Evolutionary conservation across 2,113 vertebrate genomes (phyloP).

Genomic region (Bettongia penicillata): DNA sequence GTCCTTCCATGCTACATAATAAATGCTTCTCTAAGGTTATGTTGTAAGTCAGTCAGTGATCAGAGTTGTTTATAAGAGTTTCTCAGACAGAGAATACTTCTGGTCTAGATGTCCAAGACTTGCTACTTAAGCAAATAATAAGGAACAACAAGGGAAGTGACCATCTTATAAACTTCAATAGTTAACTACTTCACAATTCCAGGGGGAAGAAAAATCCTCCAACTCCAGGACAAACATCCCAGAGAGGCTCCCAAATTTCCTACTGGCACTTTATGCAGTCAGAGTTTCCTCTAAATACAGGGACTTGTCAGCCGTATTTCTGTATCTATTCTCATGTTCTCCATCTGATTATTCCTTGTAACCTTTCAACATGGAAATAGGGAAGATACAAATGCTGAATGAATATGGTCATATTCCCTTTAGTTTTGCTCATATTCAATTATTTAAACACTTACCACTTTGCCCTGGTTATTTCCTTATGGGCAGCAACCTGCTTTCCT

Average conservation of each 20-base stretch:
- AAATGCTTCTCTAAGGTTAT: slow-evolving; percentile 37
- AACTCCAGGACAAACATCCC: slow-evolving; percentile 76
- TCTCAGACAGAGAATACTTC: slow-evolving; percentile 43
- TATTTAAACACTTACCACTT: slow-evolving; percentile 35
- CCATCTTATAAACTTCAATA: not conserved
- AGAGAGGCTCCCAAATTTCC: slow-evolving; percentile 60
- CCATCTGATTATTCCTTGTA: not conserved
- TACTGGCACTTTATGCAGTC: slow-evolving; percentile 16
- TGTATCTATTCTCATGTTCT: not conserved
- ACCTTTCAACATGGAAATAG: not conserved
- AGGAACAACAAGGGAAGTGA: slow-evolving; percentile 40
- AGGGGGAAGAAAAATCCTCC: slow-evolving; percentile 37
- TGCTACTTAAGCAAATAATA: not conserved
- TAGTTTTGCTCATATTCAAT: not conserved
- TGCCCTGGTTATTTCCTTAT: slow-evolving; percentile 52
- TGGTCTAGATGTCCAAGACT: slow-evolving; percentile 48
- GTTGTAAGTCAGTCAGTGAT: slow-evolving; percentile 75
- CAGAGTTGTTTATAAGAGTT: slow-evolving; percentile 53
- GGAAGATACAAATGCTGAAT: not conserved
- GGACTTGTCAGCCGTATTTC: not conserved
- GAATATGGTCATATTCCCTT: not conserved
- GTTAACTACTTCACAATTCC: fast-evolving
- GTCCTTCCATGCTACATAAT: slow-evolving; percentile 57
- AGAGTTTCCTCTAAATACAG: not conserved
- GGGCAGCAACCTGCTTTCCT: not conserved